Conservation (phyloP, 2,113 vertebrate species). For the Dicentrarchus labrax region DNA sequence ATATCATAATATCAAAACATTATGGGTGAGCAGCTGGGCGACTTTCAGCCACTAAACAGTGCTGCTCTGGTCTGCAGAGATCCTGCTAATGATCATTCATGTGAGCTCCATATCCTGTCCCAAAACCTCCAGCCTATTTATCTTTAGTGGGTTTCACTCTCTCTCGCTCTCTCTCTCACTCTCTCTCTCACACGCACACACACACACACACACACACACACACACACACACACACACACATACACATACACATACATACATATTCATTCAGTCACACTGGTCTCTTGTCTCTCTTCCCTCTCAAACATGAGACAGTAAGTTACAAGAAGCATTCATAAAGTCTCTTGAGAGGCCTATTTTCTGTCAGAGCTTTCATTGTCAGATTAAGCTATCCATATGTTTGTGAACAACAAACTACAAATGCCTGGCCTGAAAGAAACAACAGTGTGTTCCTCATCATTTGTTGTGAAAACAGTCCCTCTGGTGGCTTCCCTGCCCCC, state of each 20-base stretch:
- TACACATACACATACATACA: constrained; percentile 36
- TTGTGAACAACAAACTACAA: constrained; percentile 90
- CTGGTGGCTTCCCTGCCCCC: constrained; percentile 88
- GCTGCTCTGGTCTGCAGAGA: constrained; percentile 73
- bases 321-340: constrained; percentile 17
- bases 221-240: constrained; percentile 72
- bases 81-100: constrained; percentile 81
- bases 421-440: constrained; percentile 89
- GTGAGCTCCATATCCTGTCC: constrained; percentile 87
- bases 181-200: neutral
- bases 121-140: constrained; percentile 86
- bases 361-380: constrained; percentile 83
- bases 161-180: neutral
- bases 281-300: constrained; percentile 28
- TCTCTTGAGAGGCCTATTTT: constrained; percentile 34
- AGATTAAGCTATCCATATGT: constrained; percentile 82
- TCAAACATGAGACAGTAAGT: constrained; percentile 27
- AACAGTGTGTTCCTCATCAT: constrained; percentile 92
- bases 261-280: constrained; percentile 26
- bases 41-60: constrained; percentile 60
- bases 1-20: constrained; percentile 55
- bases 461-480: constrained; percentile 93
- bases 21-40: constrained; percentile 74
- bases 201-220: constrained; percentile 53
- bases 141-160: constrained; percentile 70